Evolutionary conservation across 1,140 invertebrate species (phyloP).

Genomic region (Nymphalis io): DNA sequence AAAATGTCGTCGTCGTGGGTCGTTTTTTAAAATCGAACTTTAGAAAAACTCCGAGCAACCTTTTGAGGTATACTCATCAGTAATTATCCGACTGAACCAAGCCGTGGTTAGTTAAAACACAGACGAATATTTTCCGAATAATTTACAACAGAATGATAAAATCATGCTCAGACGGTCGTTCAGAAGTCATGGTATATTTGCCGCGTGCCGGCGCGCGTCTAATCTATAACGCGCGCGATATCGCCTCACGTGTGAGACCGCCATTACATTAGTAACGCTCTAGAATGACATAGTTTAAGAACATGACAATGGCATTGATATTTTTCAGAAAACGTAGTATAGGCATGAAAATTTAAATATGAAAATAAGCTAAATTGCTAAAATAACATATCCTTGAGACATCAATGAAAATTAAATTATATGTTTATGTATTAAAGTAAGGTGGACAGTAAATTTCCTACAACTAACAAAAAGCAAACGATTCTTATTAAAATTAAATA

Average conservation of each 20-base stretch:
- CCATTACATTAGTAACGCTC: conserved; percentile 49
- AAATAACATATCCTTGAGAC: too few species aligned
- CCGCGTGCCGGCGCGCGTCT: conserved; percentile 58
- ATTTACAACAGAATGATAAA: conserved; percentile 43
- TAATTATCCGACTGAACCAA: too few species aligned
- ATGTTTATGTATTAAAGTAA: too few species aligned
- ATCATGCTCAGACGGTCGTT: conserved; percentile 47
- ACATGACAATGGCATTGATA: conserved; percentile 46
- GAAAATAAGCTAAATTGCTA: neutral
- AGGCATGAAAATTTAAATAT: neutral
- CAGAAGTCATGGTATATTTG: conserved; percentile 48
- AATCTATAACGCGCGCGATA: conserved; percentile 55
- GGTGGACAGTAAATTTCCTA: too few species aligned
- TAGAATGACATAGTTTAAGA: conserved; percentile 38
- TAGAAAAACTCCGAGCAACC: neutral
- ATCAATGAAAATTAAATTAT: too few species aligned
- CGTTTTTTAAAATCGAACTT: neutral
- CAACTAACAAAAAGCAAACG: too few species aligned
- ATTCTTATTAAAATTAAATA: too few species aligned
- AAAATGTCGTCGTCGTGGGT: too few species aligned
- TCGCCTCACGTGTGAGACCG: conserved; percentile 42
- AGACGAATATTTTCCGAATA: conserved; percentile 8
- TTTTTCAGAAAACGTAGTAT: conserved; percentile 10
- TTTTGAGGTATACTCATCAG: too few species aligned
- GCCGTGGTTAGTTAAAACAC: neutral